Evolutionary conservation across 2,888 invertebrate species (phyloP), one percentile per base, ranked within the genome.

Genomic region (Monopis laevigella): DNA sequence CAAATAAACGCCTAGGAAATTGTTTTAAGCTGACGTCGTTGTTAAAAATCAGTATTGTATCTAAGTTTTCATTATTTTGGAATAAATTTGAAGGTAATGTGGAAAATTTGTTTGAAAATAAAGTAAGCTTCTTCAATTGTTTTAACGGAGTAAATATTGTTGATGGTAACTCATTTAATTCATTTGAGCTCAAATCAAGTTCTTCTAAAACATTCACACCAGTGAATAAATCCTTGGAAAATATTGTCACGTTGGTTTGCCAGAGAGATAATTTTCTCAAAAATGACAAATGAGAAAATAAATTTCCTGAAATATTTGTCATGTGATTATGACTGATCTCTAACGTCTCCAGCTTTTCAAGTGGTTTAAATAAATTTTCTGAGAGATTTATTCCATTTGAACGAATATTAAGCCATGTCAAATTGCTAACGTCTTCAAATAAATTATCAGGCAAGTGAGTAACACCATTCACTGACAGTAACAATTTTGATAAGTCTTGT

Each of bases 301-400:
- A 66, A 43, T 82, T 84, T 2, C 80, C 71, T 24, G 85, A 83
- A 53, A 91, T 70, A 51, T 78, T 67, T 34, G 78, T 77, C 53
- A 92, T 68, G 43, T 86, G 81, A 59, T 91, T 91, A 53, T 83
- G 80, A 36, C 86, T 86, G 51, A 90, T 67, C 62, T 89, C 88
- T 40, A 90, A 72, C 41, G 81, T 78, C 49, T 83, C 78, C 26
- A 90, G 65, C 50, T 71, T 82, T 43, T 78, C 73, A 35, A 86
- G 62, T 7, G 82, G 73, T 45, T 78, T 74, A 46, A 88, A 85
- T 14, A 87, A 61, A 48, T 82, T 72, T 43, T 73, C 74, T 1
- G 85, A 84, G 19, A 87, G 58, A 51, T 82, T 78, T 4, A 86
- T 73, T 41, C 82, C 80, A 54, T 87, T 87, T 2, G 84, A 82